Conservation (phyloP, 2,113 vertebrate genomes). For the Sporophila hypoxantha region DNA sequence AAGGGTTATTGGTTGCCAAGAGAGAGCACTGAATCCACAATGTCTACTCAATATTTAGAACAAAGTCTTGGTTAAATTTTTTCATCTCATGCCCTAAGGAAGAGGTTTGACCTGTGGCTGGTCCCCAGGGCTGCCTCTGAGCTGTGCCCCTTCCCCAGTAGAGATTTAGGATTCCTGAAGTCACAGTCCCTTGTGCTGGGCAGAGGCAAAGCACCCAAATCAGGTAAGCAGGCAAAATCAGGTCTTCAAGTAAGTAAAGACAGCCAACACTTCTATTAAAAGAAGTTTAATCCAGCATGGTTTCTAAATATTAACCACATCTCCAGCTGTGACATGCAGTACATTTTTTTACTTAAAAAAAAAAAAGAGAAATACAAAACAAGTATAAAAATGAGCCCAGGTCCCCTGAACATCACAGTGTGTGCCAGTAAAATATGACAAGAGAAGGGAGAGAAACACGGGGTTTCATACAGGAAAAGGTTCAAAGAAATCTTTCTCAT, state of each 20-base stretch:
- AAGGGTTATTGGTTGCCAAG: neutral
- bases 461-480: neutral
- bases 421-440: neutral
- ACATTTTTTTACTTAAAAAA: constrained; percentile 5
- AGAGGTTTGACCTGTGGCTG: neutral
- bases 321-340: constrained; percentile 60
- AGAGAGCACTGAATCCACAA: neutral
- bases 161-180: neutral
- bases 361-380: constrained; percentile 14
- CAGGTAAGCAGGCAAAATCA: neutral
- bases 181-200: neutral
- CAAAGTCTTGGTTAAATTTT: neutral
- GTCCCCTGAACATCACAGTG: constrained; percentile 41
- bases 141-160: neutral
- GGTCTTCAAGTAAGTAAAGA: neutral
- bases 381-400: constrained; percentile 23
- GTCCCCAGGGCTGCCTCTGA: neutral
- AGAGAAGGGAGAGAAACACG: neutral
- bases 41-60: neutral
- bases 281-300: constrained; percentile 59
- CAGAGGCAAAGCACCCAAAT: neutral
- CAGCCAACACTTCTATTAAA: neutral
- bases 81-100: neutral
- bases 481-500: neutral
- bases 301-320: constrained; percentile 40